phyloP scores from a whole-genome alignment of 1,140 invertebrate genomes.

The Hycleus cichorii region DNA sequence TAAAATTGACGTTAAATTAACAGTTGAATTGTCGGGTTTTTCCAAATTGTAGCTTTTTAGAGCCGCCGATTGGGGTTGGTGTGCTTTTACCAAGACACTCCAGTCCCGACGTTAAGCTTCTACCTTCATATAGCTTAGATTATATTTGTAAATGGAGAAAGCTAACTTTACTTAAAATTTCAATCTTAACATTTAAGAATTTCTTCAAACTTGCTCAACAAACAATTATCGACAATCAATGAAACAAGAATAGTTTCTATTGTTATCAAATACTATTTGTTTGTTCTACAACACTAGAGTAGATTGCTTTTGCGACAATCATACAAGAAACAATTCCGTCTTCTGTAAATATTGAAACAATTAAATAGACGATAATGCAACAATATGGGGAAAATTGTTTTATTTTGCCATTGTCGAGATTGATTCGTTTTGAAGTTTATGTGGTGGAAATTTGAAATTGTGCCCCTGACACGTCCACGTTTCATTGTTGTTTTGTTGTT shows the following conservation, averaged over 20 bases:
- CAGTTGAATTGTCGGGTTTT: no score
- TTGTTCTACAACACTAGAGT: slow-evolving; percentile 5
- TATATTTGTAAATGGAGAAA: slow-evolving; percentile 12
- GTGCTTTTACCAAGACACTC: slow-evolving; percentile 15
- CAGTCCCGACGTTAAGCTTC: slow-evolving; percentile 12
- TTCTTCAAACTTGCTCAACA: no score
- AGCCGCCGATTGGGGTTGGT: slow-evolving; percentile 1
- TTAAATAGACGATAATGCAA: no score
- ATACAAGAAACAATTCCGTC: slow-evolving; percentile 2
- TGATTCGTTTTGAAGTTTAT: no score
- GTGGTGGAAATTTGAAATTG: no score
- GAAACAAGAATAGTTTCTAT: not conserved
- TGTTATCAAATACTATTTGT: slow-evolving; percentile 2
- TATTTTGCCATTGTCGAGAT: no score
- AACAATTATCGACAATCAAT: no score
- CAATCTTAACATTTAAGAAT: no score
- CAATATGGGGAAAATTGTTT: no score
- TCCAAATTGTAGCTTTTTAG: not conserved
- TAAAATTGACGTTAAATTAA: no score
- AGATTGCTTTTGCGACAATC: slow-evolving; percentile 8
- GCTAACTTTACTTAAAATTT: not conserved
- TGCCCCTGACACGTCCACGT: no score
- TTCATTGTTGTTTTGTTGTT: no score
- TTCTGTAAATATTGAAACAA: slow-evolving; percentile 1
- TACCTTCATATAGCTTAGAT: slow-evolving; percentile 10